Base-by-base conservation (phyloP, 2,888 invertebrate species). In the Rhagonycha fulva region DNA sequence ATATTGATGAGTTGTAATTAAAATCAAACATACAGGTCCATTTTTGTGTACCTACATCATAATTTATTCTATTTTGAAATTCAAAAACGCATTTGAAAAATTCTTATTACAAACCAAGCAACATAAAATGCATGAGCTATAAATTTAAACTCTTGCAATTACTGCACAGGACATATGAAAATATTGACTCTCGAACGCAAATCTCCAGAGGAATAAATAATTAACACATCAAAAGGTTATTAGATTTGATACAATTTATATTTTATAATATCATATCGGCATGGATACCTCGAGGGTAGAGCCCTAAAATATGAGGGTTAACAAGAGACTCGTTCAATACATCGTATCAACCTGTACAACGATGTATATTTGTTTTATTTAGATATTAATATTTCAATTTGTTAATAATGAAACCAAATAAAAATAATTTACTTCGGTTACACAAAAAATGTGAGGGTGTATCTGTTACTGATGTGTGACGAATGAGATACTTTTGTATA, bases 161-260 rank as follows among this genome's bases (percentile, higher is more conserved):
- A 14, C 24, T 66, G 24, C 19, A 62, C 12, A 9, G 24, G 24
- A 9, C 63, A 23, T n/a, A 26, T 9, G 63, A 66, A 26, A 66
- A 66, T 24, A 66, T 66, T 66, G 24, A 26, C 26, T 66, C 26
- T 23, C 12, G n/a, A 24, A 19, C 12, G 63, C 23, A 19, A 19
- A 19, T 67, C 74, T 66, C 70, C 11, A 47, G 71, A 32, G 72
- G 70, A 71, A 83, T 85, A 76, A 82, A 83, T 83, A 83, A 84
- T 85, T 85, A 82, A 85, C 82, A 82, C 78, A 80, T 83, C 85
- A 84, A 84, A 85, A 84, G 83, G 80, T 81, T 79, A 81, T 83
- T 80, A 82, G 84, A 83, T 84, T 84, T 84, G 84, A 84, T 84
- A 83, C 83, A 83, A 84, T 84, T 84, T 83, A 85, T 85, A 84